Evolutionary conservation across 2,113 vertebrate genomes (phyloP).

Genomic region (Oreochromis tanganicae): DNA sequence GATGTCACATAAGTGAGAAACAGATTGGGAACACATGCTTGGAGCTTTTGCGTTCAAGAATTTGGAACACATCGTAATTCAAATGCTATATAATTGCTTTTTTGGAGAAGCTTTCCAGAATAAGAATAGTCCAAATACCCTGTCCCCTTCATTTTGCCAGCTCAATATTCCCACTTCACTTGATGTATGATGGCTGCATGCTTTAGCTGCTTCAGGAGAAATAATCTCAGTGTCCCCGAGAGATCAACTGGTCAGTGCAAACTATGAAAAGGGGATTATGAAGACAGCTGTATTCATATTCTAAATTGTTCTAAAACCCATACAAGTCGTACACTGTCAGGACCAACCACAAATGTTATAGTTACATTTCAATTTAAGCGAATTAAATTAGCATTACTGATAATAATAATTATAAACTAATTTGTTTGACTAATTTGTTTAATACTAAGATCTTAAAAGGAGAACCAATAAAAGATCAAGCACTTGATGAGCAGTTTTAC

Average conservation of each 20-base stretch:
- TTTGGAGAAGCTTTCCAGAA: slow-evolving; percentile 13
- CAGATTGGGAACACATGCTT: slow-evolving; percentile 58
- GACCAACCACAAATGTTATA: background rate
- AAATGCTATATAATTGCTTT: slow-evolving; percentile 2
- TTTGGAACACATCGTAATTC: slow-evolving; percentile 10
- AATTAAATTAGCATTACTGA: background rate
- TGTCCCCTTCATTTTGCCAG: slow-evolving; percentile 21
- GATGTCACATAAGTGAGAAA: slow-evolving; percentile 33
- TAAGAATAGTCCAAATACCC: slow-evolving; percentile 14
- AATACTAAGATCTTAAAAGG: background rate
- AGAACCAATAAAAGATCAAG: background rate
- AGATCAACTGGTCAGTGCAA: slow-evolving; percentile 14
- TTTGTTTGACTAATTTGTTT: background rate
- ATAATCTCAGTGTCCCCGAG: slow-evolving; percentile 18
- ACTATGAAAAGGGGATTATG: background rate
- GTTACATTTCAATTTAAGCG: background rate
- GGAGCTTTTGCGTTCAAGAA: slow-evolving; percentile 14
- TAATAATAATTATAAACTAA: background rate
- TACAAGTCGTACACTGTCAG: background rate
- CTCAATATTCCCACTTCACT: slow-evolving; percentile 4
- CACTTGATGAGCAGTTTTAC: background rate
- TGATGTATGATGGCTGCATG: slow-evolving; percentile 28
- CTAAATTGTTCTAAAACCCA: background rate
- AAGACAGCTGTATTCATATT: background rate
- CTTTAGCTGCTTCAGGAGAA: background rate